phyloP scores from a whole-genome alignment of 2,888 invertebrate genomes.

The Poecilobothrus nobilitatus region DNA sequence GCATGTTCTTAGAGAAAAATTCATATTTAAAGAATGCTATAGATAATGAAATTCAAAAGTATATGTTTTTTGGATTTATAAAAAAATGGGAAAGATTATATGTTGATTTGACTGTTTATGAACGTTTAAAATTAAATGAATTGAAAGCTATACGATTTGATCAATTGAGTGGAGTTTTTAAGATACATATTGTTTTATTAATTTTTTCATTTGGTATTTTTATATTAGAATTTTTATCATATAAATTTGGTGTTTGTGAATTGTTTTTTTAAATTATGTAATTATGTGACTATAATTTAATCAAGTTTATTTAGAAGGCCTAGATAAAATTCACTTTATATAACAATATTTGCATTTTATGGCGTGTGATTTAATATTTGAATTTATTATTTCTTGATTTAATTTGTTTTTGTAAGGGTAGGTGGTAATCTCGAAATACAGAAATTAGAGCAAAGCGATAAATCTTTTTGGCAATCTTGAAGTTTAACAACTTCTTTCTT shows the following conservation, averaged over 20 bases:
- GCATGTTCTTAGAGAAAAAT: conserved; percentile 3
- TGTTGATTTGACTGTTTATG: background rate
- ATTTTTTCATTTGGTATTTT: background rate
- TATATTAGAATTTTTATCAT: background rate
- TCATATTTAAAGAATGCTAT: conserved; percentile 11
- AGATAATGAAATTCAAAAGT: background rate
- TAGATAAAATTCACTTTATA: no score
- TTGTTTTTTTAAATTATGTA: background rate
- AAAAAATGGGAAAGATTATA: conserved; percentile 9
- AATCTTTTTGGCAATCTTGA: no score
- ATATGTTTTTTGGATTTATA: conserved; percentile 4
- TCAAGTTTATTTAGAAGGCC: no score
- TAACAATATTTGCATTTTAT: no score
- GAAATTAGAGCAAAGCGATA: no score
- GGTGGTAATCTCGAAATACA: no score
- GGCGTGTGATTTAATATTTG: no score
- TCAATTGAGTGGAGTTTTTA: background rate
- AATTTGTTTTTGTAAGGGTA: no score
- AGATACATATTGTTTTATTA: background rate
- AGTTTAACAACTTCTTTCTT: no score
- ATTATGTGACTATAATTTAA: no score
- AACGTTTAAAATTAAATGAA: background rate
- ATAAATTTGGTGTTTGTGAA: background rate
- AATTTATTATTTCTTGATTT: no score
- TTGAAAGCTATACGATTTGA: background rate